phyloP scores from a whole-genome alignment of 2,888 invertebrate genomes.

The Zhuqinia jingwanae region DNA sequence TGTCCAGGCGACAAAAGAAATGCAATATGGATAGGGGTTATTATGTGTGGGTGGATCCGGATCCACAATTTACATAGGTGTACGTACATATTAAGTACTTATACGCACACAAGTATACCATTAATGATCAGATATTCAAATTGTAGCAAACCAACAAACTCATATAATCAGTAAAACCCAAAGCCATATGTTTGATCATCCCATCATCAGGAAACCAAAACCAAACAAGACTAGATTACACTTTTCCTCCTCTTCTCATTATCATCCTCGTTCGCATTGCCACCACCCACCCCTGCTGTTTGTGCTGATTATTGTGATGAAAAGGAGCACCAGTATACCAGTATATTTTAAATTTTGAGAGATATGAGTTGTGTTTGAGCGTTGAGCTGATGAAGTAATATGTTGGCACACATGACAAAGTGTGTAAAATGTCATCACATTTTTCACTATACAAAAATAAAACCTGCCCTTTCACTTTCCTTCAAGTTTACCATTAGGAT shows the following conservation, averaged over 20 bases:
- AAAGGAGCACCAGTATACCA: not conserved
- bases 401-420: slow-evolving; percentile 17
- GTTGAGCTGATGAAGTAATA: not conserved
- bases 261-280: not conserved
- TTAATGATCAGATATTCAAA: slow-evolving; percentile 3
- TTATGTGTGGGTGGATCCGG: too few relatives aligned
- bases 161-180: not conserved
- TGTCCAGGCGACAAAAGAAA: not conserved
- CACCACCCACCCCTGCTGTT: not conserved
- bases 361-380: not conserved
- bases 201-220: not conserved
- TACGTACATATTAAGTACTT: not conserved
- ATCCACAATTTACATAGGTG: not conserved
- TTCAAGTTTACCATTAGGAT: not conserved
- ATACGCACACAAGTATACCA: too few relatives aligned
- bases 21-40: slow-evolving; percentile 4
- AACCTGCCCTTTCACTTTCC: slow-evolving; percentile 15
- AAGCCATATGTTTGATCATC: slow-evolving; percentile 1
- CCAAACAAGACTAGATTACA: slow-evolving; percentile 10
- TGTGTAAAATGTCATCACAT: slow-evolving; percentile 40
- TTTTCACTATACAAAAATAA: not conserved
- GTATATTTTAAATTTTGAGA: too few relatives aligned
- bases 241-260: not conserved
- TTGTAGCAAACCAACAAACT: not conserved
- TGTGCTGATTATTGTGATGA: not conserved